Evolutionary conservation across 2,113 vertebrate genomes (phyloP), one percentile per base, ranked within the genome.

Genomic region (Hydrolagus affinis): DNA sequence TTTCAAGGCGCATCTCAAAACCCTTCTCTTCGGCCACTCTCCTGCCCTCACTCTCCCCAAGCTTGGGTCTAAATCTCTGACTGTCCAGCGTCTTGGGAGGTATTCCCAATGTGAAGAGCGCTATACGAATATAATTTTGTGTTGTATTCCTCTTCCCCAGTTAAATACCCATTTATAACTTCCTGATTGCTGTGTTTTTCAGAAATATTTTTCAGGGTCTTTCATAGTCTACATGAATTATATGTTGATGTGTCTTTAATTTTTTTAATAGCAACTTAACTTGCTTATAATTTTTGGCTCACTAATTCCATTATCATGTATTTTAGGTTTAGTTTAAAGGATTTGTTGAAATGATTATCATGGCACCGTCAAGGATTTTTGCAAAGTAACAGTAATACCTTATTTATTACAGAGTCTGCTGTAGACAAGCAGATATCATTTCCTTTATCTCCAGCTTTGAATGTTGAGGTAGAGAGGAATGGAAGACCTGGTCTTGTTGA

Each of bases 371-470:
- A 12, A 83, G 25, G 8, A 32, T 68, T 32, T 68, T 6, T 32
- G 78, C 21, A 15, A 32, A 62, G 32, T 10, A 80, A 0, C 23
- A 64, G 25, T 30, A 30, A 68, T 83, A 21, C 10, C 62, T 66
- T 83, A 10, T 90, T 85, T 90, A 90, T 89, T 87, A 85, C 93
- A 99, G 98, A 99, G 92, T 94, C 96, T 15, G 94, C 96, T 85
- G 97, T 99, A 89, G 98, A 99, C 90, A 95, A 96, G 89, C 98
- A 97, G 91, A 98, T 98, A 88, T 92, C 92, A 70, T 98, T 98
- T 92, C 98, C 98, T 87, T 93, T 99, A 88, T 96, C 97, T 89
- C 95, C 93, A 88, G 91, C 94, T 88, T 94, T 95, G 90, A 95
- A 95, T 89, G 91, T 94, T 88, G 97, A 98, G 85, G 93, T 94